Percentiles rank a stretch among this genome's conserved stretches.
phyloP scores from a whole-genome alignment of 2,797 vertebrate species.

The Tolypeutes matacus region DNA sequence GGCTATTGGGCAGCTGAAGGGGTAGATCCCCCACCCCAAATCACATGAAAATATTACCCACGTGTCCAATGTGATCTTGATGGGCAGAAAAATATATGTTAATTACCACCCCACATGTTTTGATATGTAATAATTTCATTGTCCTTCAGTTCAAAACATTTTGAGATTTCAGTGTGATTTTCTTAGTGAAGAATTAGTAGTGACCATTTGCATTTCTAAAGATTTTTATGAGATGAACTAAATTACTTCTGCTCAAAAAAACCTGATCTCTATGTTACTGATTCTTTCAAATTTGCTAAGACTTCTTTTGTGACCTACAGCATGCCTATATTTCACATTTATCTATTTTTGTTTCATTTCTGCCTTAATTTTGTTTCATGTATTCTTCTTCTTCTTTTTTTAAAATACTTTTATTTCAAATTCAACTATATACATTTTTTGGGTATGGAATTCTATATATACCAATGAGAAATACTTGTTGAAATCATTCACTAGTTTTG shows the following conservation, averaged over 20 bases:
- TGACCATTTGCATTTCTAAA: constrained; percentile 11
- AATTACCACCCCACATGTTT: neutral
- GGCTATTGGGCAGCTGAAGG: neutral
- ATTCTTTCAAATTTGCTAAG: constrained; percentile 17
- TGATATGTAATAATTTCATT: neutral
- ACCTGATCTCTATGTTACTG: neutral
- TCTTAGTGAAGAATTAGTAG: constrained; percentile 59
- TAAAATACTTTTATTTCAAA: too few species aligned
- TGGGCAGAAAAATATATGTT: neutral
- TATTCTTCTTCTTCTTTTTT: too few species aligned
- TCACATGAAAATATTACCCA: neutral
- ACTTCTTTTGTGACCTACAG: neutral
- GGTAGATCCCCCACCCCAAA: neutral
- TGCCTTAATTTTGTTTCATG: too few species aligned
- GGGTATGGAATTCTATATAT: neutral
- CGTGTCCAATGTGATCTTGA: neutral
- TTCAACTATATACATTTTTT: neutral
- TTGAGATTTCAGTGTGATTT: constrained; percentile 48
- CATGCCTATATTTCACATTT: neutral
- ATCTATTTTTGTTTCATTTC: too few species aligned
- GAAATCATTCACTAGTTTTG: neutral
- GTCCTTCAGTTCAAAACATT: constrained; percentile 40
- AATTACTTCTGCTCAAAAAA: constrained; percentile 50
- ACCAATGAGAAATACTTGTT: neutral
- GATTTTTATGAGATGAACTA: constrained; percentile 48